These are phyloP conservation scores for Diglossa cyanea DNA, from an alignment of 2,797 vertebrate species.

Conservation along the genomic window DNA sequence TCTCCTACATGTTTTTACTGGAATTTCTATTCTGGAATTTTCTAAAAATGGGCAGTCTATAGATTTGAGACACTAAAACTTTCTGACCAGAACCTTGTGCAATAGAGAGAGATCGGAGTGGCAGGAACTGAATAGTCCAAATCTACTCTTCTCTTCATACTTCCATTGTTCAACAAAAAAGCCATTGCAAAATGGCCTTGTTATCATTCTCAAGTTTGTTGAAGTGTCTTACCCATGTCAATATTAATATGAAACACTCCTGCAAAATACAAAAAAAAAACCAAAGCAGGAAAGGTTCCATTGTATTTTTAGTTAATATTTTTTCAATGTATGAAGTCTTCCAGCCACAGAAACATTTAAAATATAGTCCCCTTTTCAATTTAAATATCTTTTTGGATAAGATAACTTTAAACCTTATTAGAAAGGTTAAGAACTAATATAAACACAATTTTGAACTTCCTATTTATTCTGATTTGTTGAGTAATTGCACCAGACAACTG, in stretches of 20 bases:
- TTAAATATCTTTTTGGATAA: conserved; percentile 2
- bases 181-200: not conserved
- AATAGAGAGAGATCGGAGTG: not conserved
- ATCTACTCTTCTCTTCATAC: not conserved
- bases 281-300: not conserved
- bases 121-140: not conserved
- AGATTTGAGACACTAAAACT: not conserved
- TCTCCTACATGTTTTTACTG: not conserved
- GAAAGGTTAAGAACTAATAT: not conserved
- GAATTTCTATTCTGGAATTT: not conserved
- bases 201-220: not conserved
- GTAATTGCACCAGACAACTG: conserved; percentile 19
- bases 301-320: not conserved
- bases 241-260: not conserved
- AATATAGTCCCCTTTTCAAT: not conserved
- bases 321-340: not conserved
- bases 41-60: not conserved
- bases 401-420: conserved; percentile 25
- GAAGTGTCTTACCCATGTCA: not conserved
- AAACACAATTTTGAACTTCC: conserved; percentile 34
- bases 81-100: not conserved
- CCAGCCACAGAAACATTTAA: not conserved
- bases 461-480: conserved; percentile 4
- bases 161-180: not conserved
- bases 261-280: not conserved